Evolutionary conservation across 2,888 invertebrate species (phyloP), one percentile per base, ranked within the genome.

Genomic region (Drosophila atroscutellata): DNA sequence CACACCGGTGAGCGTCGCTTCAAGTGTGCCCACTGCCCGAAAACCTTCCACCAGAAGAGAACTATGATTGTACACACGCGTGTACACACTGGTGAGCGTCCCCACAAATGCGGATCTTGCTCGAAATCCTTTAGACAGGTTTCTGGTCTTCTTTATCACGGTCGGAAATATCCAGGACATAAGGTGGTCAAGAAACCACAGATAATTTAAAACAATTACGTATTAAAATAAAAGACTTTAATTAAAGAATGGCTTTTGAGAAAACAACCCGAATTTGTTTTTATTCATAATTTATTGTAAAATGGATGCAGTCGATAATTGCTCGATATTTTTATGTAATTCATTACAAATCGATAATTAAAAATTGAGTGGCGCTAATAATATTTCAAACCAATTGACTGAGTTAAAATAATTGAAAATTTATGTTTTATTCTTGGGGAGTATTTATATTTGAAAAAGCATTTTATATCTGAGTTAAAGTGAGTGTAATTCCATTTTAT

Each of bases 1-100:
- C 75, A 74, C 36, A 65, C 74, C 2, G 70, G 70, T 0, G 74
- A 75, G 6, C 64, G 70, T 13, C 75, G 64, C 9, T 64, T 9
- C 24, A 24, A 55, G 18, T 77, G 64, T 26, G 9, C 8, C 1
- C 18, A 56, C 3, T 77, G 73, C n/a, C 13, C 45, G 4, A 73
- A 59, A 13, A 2, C 18, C 0, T 77, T 74, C 15, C 0, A 1
- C 2, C 69, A 65, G 24, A 58, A 24, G 4, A 2, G 39, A 0
- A 9, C 18, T 5, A 11, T 68, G 20, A 9, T 13, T 0, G 60
- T 63, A 2, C 75, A 76, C 37, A 63, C n/a, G 3, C 71, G 67
- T 15, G 32, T 30, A 1, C 75, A 71, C 50, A 75, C 71, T 15
- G 65, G 52, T 8, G 72, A 75, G n/a, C 51, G 55, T 37, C 75